Evolutionary conservation across 2,888 invertebrate genomes (phyloP), one percentile per base, ranked within the genome.

Genomic region (Dynastes maya): DNA sequence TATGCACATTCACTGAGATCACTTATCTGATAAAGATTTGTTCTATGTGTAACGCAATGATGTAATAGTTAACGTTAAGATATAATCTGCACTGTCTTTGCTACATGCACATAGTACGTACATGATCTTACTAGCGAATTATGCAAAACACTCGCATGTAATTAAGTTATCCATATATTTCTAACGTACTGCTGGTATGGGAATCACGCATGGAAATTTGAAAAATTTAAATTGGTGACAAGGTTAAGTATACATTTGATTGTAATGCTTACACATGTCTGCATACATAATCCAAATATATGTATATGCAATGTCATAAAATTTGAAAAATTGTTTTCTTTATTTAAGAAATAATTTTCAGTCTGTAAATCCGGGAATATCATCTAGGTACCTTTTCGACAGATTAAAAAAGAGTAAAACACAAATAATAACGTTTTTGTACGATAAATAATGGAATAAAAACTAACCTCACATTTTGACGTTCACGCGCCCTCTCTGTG

Each of bases 1-100:
- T 11, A 63, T 32, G 27, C 45, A 67, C 67, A 49, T 67, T 67
- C 67, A 67, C 67, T 49, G 67, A 67, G 67, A 67, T 67, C 67
- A 49, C 49, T 49, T 67, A 67, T 67, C 67, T 67, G 67, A 67
- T 67, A 67, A 67, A 45, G 45, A 45, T 49, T 49, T 67, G 67
- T 67, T 67, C 67, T 27, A 67, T 67, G 45, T 67, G 67, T 67
- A 45, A 49, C 37, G 11, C 9, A 16, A 13, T 67, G 67, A 67
- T 67, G 67, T 67, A 67, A 67, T 67, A 67, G 67, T 45, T 49
- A 67, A 27, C 67, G 45, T 32, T 49, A 49, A 67, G 49, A 67
- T 67, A 67, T 27, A 11, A 49, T 67, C 49, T 45, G 63, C 22
- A 29, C 22, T n/a, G 53, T 53, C 53, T 53, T 22, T 55, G 32